Conservation (phyloP, 2,888 invertebrate species). For the Uloborus plumipes region DNA sequence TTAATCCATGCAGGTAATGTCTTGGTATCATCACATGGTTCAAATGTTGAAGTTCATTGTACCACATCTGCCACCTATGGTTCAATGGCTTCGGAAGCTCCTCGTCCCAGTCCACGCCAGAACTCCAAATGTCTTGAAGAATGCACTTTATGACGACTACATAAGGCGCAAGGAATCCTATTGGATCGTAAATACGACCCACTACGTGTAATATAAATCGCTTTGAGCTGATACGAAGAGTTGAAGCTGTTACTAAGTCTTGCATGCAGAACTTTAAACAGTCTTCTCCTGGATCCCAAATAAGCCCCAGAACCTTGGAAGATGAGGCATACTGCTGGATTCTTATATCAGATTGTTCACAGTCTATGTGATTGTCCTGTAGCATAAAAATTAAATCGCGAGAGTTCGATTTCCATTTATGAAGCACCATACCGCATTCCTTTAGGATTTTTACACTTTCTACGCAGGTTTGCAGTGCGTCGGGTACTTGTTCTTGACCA, state of each 20-base stretch:
- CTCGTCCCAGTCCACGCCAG: neutral
- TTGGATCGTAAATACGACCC: neutral
- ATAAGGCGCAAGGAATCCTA: neutral
- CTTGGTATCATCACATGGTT: neutral
- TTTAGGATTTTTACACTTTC: neutral
- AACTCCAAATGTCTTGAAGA: neutral
- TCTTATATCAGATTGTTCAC: too few relatives aligned
- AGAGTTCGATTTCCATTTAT: neutral
- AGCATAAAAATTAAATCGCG: neutral
- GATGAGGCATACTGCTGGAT: neutral
- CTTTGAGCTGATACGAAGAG: neutral
- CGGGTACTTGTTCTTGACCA: neutral
- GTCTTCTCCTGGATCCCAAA: neutral
- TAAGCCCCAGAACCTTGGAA: neutral
- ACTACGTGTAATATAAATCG: neutral
- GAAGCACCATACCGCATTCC: neutral
- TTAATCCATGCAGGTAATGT: too few relatives aligned
- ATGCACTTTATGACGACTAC: neutral
- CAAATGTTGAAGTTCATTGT: neutral
- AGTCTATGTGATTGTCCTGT: too few relatives aligned
- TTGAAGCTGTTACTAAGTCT: neutral
- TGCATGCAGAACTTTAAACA: neutral
- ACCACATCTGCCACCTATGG: slow-evolving; percentile 2
- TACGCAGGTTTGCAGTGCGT: neutral
- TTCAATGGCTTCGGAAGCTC: neutral